Conservation (phyloP, 2,113 vertebrate genomes). For the Sus scrofa region T2T-Sscrofa CM000817.6:86704001-86704500, state of each 20-base stretch:
- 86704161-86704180: background rate
- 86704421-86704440: fast-evolving
- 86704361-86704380: background rate
- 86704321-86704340: background rate
- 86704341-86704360: fast-evolving
- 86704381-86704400: background rate
- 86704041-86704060: background rate
- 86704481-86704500: background rate
- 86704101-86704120: background rate
- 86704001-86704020: background rate
- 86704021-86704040: fast-evolving
- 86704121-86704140: background rate
- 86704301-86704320: background rate
- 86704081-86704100: background rate
- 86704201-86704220: background rate
- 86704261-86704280: background rate
- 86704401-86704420: fast-evolving
- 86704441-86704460: background rate
- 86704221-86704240: background rate
- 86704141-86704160: background rate
- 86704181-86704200: background rate
- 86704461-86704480: background rate
- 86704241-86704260: background rate
- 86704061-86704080: background rate
- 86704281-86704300: background rate